Evolutionary conservation across 2,113 vertebrate genomes (phyloP).

Genomic region (Chitala chitala): DNA sequence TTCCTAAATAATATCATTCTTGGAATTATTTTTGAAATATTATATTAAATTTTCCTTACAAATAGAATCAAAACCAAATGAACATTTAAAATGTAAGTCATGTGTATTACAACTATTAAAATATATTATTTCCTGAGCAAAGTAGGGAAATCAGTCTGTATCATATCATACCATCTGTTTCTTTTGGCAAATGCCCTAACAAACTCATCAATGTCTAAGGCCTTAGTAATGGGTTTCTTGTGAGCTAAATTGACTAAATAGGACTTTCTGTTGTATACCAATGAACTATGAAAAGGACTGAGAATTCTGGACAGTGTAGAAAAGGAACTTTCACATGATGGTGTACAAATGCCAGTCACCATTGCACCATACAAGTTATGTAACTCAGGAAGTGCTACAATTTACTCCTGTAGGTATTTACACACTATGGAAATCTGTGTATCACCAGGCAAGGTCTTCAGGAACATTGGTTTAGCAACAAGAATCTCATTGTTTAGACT

Average conservation of each 20-base stretch:
- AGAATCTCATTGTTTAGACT: not conserved
- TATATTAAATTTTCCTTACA: not conserved
- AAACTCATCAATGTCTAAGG: not conserved
- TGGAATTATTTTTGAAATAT: not conserved
- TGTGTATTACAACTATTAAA: too few species aligned
- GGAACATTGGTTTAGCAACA: not conserved
- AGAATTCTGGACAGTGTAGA: not conserved
- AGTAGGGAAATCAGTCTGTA: not conserved
- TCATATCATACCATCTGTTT: not conserved
- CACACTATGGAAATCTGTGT: not conserved
- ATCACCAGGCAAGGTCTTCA: not conserved
- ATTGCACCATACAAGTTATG: not conserved
- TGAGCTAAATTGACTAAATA: not conserved
- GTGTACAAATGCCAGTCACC: not conserved
- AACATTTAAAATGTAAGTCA: too few species aligned
- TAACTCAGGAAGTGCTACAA: not conserved
- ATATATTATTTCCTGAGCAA: not conserved
- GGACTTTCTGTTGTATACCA: not conserved
- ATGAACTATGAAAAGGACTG: not conserved
- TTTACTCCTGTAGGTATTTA: not conserved
- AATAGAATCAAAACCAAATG: not conserved
- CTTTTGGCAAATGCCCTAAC: not conserved
- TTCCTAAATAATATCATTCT: not conserved
- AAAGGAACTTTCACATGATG: not conserved
- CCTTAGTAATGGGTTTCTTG: not conserved